Evolutionary conservation across 2,888 invertebrate species (phyloP), one percentile per base, ranked within the genome.

Genomic region (Noctuana brunneofusca): DNA sequence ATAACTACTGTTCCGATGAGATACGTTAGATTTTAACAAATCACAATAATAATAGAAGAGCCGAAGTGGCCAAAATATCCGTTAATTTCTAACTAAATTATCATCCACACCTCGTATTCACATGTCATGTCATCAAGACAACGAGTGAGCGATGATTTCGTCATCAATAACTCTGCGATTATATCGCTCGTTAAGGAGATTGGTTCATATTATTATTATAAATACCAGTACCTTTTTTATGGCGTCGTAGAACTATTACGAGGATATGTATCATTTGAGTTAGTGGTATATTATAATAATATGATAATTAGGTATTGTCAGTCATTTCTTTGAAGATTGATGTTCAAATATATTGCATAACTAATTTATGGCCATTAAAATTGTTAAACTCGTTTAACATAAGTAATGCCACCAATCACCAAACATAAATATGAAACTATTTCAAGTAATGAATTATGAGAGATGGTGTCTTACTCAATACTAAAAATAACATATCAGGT

Each of bases 401-500:
- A 24, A 24, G 24, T 24, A 24, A 24, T 24, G 5, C 24, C 24
- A 1, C 5, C 24, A 24, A 24, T 24, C 24, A 24, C 1, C 4
- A 24, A 24, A 24, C 4, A 4, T 24, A 3, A 24, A 24, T 3
- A 24, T 5, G 0, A n/a, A 24, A 24, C 24, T 24, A 24, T 24
- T 24, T 24, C 5, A 5, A 24, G 24, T 24, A 24, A 24, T 24
- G 24, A 24, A 24, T 24, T 3, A 35, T 35, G 35, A 12, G 3
- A 12, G 32, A 32, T 32, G 32, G 16, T 41, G 8, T 52, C 20
- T n/a, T 58, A 38, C 50, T 58, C 58, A 52, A 22, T 50, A 58
- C 41, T 41, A 41, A 58, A 16, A 58, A 16, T 14, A 20, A 58
- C 58, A 58, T 58, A 58, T 58, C 58, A 58, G 24, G 18, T 52